These are phyloP conservation scores for Oreochromis aureus DNA, from an alignment of 2,113 vertebrate genomes.

Conservation along the genomic window DNA sequence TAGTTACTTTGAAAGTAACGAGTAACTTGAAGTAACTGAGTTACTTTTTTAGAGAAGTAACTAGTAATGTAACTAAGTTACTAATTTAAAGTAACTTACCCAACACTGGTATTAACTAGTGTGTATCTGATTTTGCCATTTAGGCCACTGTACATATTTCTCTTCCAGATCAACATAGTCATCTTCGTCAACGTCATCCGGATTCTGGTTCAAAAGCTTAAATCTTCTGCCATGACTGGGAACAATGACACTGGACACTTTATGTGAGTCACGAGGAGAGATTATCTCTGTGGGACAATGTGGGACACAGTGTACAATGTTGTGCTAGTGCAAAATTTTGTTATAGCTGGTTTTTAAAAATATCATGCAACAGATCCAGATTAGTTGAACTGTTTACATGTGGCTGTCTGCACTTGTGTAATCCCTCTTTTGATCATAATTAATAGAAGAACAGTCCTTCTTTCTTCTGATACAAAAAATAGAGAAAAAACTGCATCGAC, in stretches of 20 bases:
- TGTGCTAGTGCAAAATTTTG: background rate
- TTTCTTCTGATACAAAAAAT: fast-evolving
- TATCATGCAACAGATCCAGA: background rate
- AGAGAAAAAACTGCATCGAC: background rate
- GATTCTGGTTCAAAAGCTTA: conserved; percentile 75
- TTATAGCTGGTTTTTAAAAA: background rate
- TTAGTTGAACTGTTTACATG: background rate
- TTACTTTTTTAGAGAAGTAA: too few species aligned
- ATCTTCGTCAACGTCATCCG: conserved; percentile 77
- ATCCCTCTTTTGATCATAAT: background rate
- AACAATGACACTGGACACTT: conserved; percentile 69
- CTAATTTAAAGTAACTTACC: too few species aligned
- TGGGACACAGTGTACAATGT: background rate
- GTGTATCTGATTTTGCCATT: background rate
- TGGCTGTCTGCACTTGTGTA: background rate
- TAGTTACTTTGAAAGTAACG: too few species aligned
- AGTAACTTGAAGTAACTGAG: too few species aligned
- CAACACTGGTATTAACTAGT: background rate
- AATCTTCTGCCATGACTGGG: conserved; percentile 63
- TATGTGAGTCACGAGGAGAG: conserved; percentile 59
- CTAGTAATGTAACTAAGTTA: too few species aligned
- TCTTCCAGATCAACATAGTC: conserved; percentile 68
- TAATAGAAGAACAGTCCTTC: background rate
- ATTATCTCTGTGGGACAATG: background rate
- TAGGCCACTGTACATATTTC: background rate